Evolutionary conservation across 2,888 invertebrate species (phyloP).

Genomic region (Anorthoa munda): DNA sequence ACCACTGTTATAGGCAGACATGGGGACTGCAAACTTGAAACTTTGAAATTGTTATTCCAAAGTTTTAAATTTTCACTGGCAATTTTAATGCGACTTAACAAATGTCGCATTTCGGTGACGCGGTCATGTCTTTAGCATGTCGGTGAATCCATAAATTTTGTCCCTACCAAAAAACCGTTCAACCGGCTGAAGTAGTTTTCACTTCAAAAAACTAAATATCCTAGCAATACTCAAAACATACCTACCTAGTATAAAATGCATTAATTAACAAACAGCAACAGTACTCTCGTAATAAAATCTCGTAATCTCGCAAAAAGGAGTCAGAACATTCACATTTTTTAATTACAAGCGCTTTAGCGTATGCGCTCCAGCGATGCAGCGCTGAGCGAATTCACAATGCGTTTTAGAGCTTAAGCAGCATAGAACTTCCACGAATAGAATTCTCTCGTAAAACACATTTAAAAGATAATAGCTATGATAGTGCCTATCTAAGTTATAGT

Average conservation of each 20-base stretch:
- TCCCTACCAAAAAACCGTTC: no score
- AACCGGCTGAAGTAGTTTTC: background rate
- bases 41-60: no score
- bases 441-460: slow-evolving; percentile 58
- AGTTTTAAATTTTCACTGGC: no score
- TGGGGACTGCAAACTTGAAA: no score
- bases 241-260: slow-evolving; percentile 17
- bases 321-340: slow-evolving; percentile 68
- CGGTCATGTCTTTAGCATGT: no score
- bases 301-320: slow-evolving; percentile 58
- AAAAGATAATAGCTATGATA: slow-evolving; percentile 55
- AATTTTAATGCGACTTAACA: no score
- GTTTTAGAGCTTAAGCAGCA: slow-evolving; percentile 63
- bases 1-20: no score
- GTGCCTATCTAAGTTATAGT: slow-evolving; percentile 44
- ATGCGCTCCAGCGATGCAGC: slow-evolving; percentile 53
- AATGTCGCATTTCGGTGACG: no score
- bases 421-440: slow-evolving; percentile 45
- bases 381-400: slow-evolving; percentile 72
- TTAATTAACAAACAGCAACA: slow-evolving; percentile 40
- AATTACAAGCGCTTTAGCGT: slow-evolving; percentile 74
- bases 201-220: background rate
- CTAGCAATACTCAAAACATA: background rate
- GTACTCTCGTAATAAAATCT: slow-evolving; percentile 56
- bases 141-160: no score